Percentiles rank a stretch among this genome's conserved stretches.
Evolutionary conservation across 2,113 vertebrate species (phyloP).

Genomic region (Vidua chalybeata): DNA sequence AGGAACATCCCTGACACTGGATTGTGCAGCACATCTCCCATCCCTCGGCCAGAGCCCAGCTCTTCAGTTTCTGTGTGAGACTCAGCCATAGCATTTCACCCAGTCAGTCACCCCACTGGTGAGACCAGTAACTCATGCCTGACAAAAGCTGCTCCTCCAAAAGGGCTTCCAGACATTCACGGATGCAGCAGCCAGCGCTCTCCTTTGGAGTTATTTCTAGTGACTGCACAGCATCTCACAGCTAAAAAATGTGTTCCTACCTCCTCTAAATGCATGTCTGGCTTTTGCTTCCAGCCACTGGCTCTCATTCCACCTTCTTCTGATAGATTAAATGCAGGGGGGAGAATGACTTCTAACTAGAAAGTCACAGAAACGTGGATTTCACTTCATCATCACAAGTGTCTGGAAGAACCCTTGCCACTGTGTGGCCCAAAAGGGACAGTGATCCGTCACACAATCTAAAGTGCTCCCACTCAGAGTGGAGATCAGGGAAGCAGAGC

Average conservation of each 20-base stretch:
- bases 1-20: neutral
- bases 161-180: neutral
- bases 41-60: neutral
- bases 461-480: neutral
- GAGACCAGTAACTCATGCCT: neutral
- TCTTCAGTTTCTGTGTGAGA: neutral
- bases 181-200: neutral
- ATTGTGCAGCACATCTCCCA: neutral
- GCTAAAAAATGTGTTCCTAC: neutral
- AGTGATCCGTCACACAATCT: rapidly evolving
- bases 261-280: neutral
- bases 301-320: neutral
- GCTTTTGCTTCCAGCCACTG: neutral
- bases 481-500: neutral
- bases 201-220: neutral
- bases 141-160: constrained; percentile 31
- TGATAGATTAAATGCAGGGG: neutral
- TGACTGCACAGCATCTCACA: neutral
- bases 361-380: neutral
- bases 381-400: neutral
- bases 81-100: neutral
- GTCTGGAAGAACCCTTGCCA: neutral
- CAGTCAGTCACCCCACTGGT: neutral
- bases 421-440: rapidly evolving
- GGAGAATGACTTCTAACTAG: neutral